A percentile compares a stretch with the other conserved stretches of the same genome.
Conservation (phyloP, 2,113 vertebrate genomes). For the Trogon melanurus region DNA sequence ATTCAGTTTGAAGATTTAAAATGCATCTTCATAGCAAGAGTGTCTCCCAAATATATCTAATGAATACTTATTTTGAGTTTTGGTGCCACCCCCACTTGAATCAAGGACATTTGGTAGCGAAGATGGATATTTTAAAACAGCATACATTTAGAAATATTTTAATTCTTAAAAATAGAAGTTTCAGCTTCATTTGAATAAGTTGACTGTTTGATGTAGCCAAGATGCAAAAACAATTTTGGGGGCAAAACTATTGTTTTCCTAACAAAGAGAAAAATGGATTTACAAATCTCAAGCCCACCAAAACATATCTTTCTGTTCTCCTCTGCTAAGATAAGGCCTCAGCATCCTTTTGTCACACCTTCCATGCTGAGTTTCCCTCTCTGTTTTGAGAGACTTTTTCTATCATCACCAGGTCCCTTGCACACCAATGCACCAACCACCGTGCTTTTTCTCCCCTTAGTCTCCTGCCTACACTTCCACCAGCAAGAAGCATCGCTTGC, state of each 20-base stretch:
- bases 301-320: not conserved
- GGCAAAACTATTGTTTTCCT: not conserved
- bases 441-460: not conserved
- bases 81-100: not conserved
- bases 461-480: not conserved
- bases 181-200: not conserved
- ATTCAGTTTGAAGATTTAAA: slow-evolving; percentile 9
- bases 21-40: not conserved
- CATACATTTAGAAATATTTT: not conserved
- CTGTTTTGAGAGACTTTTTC: not conserved
- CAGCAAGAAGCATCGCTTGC: not conserved
- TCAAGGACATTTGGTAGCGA: not conserved
- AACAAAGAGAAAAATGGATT: not conserved
- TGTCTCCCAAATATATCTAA: not conserved
- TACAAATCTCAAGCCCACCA: not conserved
- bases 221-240: not conserved
- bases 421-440: not conserved
- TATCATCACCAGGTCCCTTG: not conserved
- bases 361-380: not conserved
- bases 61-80: not conserved
- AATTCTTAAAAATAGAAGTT: not conserved
- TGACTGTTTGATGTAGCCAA: not conserved
- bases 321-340: not conserved
- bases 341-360: not conserved
- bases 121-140: not conserved